Conservation (phyloP, 1,140 invertebrate species). For the Pentalonia nigronervosa region DNA sequence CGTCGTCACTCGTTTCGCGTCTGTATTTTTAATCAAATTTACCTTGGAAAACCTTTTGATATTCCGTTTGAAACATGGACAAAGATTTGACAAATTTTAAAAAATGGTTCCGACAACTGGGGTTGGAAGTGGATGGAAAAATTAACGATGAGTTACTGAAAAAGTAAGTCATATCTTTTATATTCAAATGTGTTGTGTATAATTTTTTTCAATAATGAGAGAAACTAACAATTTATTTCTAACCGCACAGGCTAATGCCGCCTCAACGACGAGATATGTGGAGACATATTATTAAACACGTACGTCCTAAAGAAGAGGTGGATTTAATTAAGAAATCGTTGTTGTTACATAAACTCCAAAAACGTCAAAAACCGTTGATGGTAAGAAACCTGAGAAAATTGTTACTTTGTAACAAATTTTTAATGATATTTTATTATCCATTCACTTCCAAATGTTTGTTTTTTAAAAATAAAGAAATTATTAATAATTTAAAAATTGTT, state of each 20-base stretch:
- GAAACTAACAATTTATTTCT: not conserved
- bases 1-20: too few relatives aligned
- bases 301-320: not conserved
- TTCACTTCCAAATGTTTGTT: too few relatives aligned
- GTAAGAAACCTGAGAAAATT: not conserved
- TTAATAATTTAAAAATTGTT: not conserved
- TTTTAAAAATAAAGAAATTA: not conserved
- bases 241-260: not conserved
- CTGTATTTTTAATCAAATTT: not conserved
- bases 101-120: conserved; percentile 19
- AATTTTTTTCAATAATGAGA: not conserved
- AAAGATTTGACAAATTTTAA: conserved; percentile 5
- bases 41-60: not conserved
- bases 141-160: not conserved
- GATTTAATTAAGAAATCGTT: not conserved
- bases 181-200: not conserved
- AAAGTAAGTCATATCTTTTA: not conserved
- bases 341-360: not conserved
- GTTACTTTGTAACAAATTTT: not conserved
- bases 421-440: too few relatives aligned
- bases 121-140: not conserved
- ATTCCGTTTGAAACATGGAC: not conserved
- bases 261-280: conserved; percentile 18
- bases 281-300: conserved; percentile 7
- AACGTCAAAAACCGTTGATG: not conserved